Evolutionary conservation across 2,113 vertebrate species (phyloP).

Genomic region (Notechis scutatus): DNA sequence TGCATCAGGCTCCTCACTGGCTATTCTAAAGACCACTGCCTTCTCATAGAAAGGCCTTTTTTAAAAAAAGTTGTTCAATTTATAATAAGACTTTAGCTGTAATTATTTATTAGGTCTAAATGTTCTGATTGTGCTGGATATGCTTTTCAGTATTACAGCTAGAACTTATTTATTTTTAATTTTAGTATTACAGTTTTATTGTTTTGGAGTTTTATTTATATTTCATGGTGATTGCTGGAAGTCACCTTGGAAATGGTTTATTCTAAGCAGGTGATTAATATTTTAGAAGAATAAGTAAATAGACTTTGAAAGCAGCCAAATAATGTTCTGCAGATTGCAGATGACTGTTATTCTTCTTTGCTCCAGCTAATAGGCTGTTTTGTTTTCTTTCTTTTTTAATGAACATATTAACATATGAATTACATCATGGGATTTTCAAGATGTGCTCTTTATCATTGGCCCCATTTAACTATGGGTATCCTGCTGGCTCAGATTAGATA

Average conservation of each 20-base stretch:
- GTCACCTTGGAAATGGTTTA: neutral
- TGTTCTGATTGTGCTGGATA: neutral
- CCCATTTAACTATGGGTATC: neutral
- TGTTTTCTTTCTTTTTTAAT: neutral
- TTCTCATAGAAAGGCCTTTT: neutral
- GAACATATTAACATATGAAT: neutral
- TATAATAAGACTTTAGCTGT: neutral
- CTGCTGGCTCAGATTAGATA: neutral
- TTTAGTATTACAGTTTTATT: neutral
- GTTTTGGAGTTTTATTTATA: neutral
- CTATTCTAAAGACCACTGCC: neutral
- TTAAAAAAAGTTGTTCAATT: neutral
- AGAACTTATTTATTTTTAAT: neutral
- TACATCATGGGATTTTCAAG: neutral
- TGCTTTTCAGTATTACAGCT: neutral
- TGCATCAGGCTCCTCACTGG: neutral
- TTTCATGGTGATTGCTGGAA: neutral
- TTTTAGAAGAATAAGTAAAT: neutral
- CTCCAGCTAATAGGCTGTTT: neutral
- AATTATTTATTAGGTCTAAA: neutral
- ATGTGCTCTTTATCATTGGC: neutral
- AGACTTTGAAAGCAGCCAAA: neutral
- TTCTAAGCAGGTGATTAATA: neutral
- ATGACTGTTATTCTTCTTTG: neutral
- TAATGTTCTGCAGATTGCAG: neutral